Percentiles rank a stretch among this genome's conserved stretches.
These are phyloP conservation scores for Ophiodon elongatus DNA, from an alignment of 2,113 vertebrate species.

Conservation along the genomic window DNA sequence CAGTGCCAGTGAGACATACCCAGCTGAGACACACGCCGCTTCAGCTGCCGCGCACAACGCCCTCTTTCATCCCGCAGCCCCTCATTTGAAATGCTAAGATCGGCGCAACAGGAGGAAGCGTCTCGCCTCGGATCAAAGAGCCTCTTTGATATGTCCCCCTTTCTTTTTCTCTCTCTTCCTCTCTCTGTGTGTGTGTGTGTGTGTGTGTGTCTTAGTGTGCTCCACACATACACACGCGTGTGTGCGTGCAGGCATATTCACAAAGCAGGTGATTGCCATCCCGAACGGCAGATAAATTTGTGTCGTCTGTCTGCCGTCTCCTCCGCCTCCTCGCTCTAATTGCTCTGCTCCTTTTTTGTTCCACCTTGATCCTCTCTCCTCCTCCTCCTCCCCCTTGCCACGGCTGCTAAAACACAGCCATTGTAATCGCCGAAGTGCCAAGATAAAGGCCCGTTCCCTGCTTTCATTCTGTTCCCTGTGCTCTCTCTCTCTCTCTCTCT, in stretches of 20 bases:
- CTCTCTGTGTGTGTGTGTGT: neutral
- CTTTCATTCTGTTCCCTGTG: conserved; percentile 51
- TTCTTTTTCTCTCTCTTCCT: conserved; percentile 32
- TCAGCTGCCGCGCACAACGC: conserved; percentile 76
- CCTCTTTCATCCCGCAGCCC: conserved; percentile 74
- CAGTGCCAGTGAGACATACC: conserved; percentile 65
- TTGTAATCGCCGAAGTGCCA: conserved; percentile 46
- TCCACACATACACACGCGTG: neutral
- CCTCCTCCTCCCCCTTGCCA: conserved; percentile 21
- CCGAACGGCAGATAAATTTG: conserved; percentile 57
- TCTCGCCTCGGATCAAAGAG: conserved; percentile 79
- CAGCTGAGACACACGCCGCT: conserved; percentile 72
- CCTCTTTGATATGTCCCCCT: conserved; percentile 71
- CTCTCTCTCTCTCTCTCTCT: conserved; percentile 9
- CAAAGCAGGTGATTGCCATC: conserved; percentile 71
- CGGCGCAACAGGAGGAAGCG: conserved; percentile 78
- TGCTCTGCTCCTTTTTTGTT: conserved; percentile 68
- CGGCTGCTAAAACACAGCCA: conserved; percentile 39
- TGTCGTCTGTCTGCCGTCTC: conserved; percentile 62
- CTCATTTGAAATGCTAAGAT: conserved; percentile 86
- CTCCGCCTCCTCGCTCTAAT: conserved; percentile 69
- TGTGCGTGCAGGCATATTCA: conserved; percentile 37
- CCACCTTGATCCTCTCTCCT: conserved; percentile 71
- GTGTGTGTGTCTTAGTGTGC: too few relatives aligned
- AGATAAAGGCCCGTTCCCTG: conserved; percentile 58